Evolutionary conservation across 1,140 invertebrate genomes (phyloP).

Genomic region (Elymnias hypermnestra): DNA sequence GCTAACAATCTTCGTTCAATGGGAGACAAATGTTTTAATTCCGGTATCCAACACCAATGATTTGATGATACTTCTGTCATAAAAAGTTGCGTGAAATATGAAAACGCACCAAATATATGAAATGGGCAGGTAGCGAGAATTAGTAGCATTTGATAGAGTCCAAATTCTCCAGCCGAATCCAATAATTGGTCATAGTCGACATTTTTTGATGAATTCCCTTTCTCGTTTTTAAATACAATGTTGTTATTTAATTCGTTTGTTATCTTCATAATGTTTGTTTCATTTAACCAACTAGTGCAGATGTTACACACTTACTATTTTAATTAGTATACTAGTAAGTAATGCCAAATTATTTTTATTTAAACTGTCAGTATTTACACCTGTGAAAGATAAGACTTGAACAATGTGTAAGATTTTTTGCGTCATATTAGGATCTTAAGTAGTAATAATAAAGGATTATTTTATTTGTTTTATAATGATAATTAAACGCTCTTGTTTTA

Average conservation of each 20-base stretch:
- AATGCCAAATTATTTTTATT: too few species aligned
- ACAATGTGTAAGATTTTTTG: too few species aligned
- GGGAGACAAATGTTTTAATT: slow-evolving; percentile 58
- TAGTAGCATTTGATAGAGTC: slow-evolving; percentile 80
- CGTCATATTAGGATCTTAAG: too few species aligned
- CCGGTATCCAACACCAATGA: slow-evolving; percentile 80
- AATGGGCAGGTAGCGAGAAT: slow-evolving; percentile 73
- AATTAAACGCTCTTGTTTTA: too few species aligned
- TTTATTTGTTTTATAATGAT: too few species aligned
- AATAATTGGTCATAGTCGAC: slow-evolving; percentile 79
- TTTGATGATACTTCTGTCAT: slow-evolving; percentile 77
- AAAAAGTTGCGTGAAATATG: slow-evolving; percentile 82
- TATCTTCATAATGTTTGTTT: not conserved
- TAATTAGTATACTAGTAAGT: not conserved
- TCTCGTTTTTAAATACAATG: not conserved
- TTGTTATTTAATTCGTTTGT: slow-evolving; percentile 9
- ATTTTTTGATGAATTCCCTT: slow-evolving; percentile 22
- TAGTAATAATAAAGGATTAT: too few species aligned
- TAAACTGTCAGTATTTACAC: too few species aligned
- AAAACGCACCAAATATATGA: slow-evolving; percentile 79
- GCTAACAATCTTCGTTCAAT: slow-evolving; percentile 49
- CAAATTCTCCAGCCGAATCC: slow-evolving; percentile 79
- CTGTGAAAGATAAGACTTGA: too few species aligned
- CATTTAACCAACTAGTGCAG: not conserved
- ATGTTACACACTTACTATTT: not conserved